Evolutionary conservation across 1,140 invertebrate species (phyloP), one percentile per base, ranked within the genome.

Genomic region (Leptopilina boulardi): DNA sequence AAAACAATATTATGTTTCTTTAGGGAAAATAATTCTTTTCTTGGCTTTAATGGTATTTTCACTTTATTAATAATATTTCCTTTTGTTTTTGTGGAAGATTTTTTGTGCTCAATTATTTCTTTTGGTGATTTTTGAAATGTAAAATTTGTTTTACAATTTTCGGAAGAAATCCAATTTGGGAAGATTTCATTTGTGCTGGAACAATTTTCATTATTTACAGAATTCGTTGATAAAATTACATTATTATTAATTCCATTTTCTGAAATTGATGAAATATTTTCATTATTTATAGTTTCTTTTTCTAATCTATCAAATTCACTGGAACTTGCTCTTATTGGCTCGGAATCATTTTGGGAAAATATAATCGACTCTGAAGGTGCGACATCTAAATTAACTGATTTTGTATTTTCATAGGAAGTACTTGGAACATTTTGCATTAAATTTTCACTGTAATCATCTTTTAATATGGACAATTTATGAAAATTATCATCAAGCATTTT

Each of bases 1-100:
- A 91, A 75, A 66, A 91, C 80, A 9, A 91, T 90, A 70, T 90
- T 91, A 41, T 90, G 89, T 15, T 89, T 91, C 47, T 89, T 91
- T 0, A 91, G 34, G 1, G 85, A 74, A 75, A 91, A 91, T 8
- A 91, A 51, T 76, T 91, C 89, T 71, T 89, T 51, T n/a, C 47
- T 51, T 0, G 47, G 47, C 18, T 51, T 51, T 51, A 51, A 18
- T 4, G 47, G 47, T 51, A 51, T 8, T 51, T 51, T 51, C 5
- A 51, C n/a, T 51, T 51, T 51, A 51, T 6, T 51, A 18, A 51
- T 51, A 18, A 18, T 2, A 51, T 51, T 51, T 1, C 47, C 4
- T 18, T 51, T 51, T 4, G 13, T 15, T n/a, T 51, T 51, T 18
- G 44, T 47, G 4, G 15, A 47, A 47, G 18, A 2, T 51, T 51